Conservation (phyloP, 2,797 vertebrate genomes). For the Chromobotia macracanthus region DNA sequence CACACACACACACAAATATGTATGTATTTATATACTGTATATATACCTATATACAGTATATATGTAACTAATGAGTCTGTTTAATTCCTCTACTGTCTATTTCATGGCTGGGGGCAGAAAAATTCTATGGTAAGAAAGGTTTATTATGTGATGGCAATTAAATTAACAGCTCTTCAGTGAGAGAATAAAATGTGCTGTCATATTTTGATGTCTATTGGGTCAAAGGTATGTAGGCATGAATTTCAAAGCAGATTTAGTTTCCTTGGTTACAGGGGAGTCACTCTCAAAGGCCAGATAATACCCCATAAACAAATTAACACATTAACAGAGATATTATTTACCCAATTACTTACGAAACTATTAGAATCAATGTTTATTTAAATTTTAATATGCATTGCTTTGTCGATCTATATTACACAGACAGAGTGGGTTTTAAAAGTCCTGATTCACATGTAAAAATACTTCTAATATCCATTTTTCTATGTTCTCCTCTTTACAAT, state of each 20-base stretch:
- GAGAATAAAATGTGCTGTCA: conserved; percentile 52
- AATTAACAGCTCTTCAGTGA: conserved; percentile 59
- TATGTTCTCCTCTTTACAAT: no score
- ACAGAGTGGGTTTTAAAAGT: background rate
- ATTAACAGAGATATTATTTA: background rate
- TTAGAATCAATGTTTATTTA: background rate
- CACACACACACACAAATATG: no score
- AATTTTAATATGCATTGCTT: background rate
- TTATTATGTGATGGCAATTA: conserved; percentile 51
- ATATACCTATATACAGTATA: background rate
- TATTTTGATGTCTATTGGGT: conserved; percentile 46
- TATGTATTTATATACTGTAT: no score
- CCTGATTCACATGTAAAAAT: no score
- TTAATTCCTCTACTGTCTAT: background rate
- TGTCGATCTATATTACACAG: background rate
- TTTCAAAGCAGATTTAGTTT: conserved; percentile 35
- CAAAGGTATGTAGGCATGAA: conserved; percentile 14
- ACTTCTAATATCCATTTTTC: no score
- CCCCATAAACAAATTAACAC: background rate
- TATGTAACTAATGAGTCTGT: background rate
- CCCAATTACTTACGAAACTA: background rate
- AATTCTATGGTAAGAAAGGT: background rate
- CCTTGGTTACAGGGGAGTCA: conserved; percentile 19
- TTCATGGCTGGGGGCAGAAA: background rate
- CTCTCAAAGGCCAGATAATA: conserved; percentile 14